Evolutionary conservation across 1,140 invertebrate genomes (phyloP), one percentile per base, ranked within the genome.

Genomic region (Brachionus plicatilis): DNA sequence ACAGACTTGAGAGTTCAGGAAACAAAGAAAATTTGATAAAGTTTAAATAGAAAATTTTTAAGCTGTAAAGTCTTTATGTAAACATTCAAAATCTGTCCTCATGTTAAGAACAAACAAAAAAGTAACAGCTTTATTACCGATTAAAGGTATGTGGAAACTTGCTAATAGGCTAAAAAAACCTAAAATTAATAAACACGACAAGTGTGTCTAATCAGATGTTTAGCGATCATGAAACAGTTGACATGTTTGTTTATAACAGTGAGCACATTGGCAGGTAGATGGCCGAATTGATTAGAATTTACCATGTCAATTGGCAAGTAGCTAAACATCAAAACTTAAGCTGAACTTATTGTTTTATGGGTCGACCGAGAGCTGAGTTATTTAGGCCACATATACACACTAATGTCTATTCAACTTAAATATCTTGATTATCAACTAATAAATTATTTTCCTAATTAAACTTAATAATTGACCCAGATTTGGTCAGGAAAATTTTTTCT

Each of bases 381-480:
- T 60, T 60, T 60, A 60, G 53, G 53, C 53, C 53, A 60, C 53
- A 60, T 20, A 60, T 60, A 60, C 53, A 60, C 53, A 20, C 33
- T 37, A 68, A 68, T 33, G 66, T 33, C 29, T 68, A 68, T 68
- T 68, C 33, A 68, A 41, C 66, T 68, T 68, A 68, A 33, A 68
- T 33, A 68, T 68, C 33, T 72, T 72, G 11, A 43, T 72, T 72
- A 72, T 72, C 37, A 72, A 72, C 68, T 72, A n/a, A 12, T 72
- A 72, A 41, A 41, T 72, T 14, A 68, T 20, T 41, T 72, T 72
- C 17, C 33, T 72, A 72, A 72, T 72, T 72, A 72, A 72, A 72
- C 29, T 72, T 43, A 72, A 72, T 72, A 72, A 72, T 72, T 72
- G 68, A 72, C 68, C 68, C 17, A 72, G 14, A 17, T 72, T 43